Conservation (phyloP, 2,113 vertebrate genomes). For the Nestor notabilis region DNA sequence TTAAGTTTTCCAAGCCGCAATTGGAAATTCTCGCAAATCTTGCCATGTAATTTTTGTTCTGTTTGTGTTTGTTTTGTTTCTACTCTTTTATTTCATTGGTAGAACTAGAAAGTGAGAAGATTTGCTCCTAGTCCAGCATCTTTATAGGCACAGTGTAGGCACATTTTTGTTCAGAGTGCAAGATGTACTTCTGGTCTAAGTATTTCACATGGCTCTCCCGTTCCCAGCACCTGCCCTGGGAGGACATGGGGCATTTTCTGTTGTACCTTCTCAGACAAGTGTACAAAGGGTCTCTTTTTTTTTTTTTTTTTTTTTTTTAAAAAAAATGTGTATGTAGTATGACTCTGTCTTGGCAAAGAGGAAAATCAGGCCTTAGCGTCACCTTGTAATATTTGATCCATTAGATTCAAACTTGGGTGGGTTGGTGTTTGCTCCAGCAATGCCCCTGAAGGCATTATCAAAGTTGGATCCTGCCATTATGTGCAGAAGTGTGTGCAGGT, state of each 20-base stretch:
- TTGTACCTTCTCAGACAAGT: neutral
- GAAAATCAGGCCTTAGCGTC: neutral
- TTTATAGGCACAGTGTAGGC: neutral
- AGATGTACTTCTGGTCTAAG: fast-evolving
- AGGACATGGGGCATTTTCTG: neutral
- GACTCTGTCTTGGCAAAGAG: neutral
- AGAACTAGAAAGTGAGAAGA: neutral
- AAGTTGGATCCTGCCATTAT: neutral
- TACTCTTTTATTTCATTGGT: neutral
- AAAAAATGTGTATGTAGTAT: neutral
- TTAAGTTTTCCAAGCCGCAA: neutral
- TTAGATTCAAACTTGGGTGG: neutral
- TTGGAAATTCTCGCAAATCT: neutral
- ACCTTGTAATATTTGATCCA: neutral
- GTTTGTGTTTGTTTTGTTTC: neutral
- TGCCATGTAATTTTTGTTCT: neutral
- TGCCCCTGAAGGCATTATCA: neutral
- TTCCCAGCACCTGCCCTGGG: neutral
- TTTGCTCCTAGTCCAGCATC: neutral
- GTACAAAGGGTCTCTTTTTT: neutral
- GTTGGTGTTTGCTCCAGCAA: fast-evolving
- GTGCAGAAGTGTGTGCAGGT: neutral
- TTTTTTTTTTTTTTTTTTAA: neutral
- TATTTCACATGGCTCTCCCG: neutral
- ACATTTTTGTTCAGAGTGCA: neutral